Evolutionary conservation across 2,113 vertebrate species (phyloP).

Genomic region (Oreochromis tanganicae): DNA sequence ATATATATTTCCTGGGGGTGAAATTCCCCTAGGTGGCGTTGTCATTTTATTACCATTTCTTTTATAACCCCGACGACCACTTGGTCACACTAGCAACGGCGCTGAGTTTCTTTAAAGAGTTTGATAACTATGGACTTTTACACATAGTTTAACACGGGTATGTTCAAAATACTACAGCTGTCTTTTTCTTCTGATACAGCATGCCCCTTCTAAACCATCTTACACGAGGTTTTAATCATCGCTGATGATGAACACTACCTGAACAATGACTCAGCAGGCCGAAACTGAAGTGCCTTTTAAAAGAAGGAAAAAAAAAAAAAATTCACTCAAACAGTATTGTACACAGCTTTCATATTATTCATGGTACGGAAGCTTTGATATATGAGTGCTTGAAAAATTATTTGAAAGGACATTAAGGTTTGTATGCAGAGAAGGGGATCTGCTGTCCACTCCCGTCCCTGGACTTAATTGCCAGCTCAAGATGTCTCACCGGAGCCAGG

Average conservation of each 20-base stretch:
- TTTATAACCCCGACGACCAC: neutral
- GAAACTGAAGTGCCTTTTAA: neutral
- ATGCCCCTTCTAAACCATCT: fast-evolving
- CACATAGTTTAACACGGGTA: neutral
- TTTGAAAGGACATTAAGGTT: neutral
- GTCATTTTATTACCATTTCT: neutral
- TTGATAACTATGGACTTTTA: neutral
- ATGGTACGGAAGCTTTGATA: neutral
- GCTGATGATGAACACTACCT: fast-evolving
- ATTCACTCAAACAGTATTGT: neutral
- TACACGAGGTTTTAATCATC: neutral
- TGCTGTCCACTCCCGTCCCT: neutral
- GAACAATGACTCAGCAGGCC: neutral
- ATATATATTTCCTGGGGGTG: neutral
- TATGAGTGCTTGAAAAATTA: neutral
- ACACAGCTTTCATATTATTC: neutral
- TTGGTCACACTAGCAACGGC: fast-evolving
- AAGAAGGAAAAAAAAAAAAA: neutral
- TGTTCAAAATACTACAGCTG: neutral
- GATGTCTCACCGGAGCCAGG: neutral
- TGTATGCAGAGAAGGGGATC: neutral
- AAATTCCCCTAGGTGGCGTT: neutral
- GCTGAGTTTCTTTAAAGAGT: neutral
- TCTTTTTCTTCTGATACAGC: neutral
- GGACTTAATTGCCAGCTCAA: neutral